Percentiles rank a stretch among this genome's conserved stretches.
Conservation (phyloP, 2,797 vertebrate genomes). For the Pipistrellus pygmaeus region DNA sequence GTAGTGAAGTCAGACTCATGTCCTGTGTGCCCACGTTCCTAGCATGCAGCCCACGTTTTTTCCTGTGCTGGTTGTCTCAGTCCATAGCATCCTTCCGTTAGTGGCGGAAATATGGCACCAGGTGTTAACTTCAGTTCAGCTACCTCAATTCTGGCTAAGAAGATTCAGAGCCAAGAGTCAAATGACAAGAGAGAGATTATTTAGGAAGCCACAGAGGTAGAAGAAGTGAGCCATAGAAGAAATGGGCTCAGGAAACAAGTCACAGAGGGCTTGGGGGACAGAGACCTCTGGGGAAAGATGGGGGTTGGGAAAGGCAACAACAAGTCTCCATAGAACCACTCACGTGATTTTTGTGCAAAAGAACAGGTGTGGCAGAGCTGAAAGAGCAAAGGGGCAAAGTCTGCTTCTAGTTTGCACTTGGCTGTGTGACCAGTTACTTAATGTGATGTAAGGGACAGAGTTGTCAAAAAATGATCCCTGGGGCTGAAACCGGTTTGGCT, state of each 20-base stretch:
- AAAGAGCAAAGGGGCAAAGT: too few relatives aligned
- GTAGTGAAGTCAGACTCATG: slow-evolving; percentile 71
- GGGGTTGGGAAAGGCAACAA: not conserved
- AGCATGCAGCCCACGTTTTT: not conserved
- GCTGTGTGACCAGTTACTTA: not conserved
- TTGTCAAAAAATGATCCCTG: not conserved
- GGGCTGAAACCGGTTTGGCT: not conserved
- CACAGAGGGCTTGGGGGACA: not conserved
- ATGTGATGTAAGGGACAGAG: not conserved
- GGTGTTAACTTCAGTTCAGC: not conserved
- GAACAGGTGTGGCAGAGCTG: not conserved
- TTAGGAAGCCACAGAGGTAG: not conserved
- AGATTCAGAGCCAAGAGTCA: not conserved
- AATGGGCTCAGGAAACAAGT: not conserved
- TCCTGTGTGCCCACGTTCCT: slow-evolving; percentile 56
- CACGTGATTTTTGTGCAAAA: not conserved
- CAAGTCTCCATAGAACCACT: not conserved
- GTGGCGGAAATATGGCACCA: not conserved
- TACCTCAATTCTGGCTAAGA: not conserved
- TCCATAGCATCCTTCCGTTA: not conserved
- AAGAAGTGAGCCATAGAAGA: not conserved
- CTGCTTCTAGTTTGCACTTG: not conserved
- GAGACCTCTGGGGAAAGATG: not conserved
- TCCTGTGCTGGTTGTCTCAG: not conserved
- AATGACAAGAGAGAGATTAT: not conserved